A percentile compares a stretch with the other conserved stretches of the same genome.
Conservation (phyloP, 2,113 vertebrate species). For the Platycercus adscitus region DNA sequence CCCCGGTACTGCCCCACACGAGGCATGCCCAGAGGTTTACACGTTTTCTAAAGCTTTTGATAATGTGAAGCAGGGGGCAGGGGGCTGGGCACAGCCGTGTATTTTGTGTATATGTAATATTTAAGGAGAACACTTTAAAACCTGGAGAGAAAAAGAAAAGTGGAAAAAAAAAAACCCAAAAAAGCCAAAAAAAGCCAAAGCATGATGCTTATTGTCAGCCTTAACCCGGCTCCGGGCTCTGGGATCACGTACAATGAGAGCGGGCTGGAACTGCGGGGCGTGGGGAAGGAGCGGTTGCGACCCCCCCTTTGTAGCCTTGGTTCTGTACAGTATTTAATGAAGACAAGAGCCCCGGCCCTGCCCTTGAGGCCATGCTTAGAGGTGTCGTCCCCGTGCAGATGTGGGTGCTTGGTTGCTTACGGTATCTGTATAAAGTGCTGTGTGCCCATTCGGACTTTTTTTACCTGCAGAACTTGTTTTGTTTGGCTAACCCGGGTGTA, state of each 20-base stretch:
- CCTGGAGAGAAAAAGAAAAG: conserved; percentile 44
- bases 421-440: conserved; percentile 87
- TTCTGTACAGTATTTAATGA: conserved; percentile 81
- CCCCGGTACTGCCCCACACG: background rate
- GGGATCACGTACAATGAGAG: conserved; percentile 82
- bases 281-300: conserved; percentile 57
- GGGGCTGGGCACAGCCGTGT: conserved; percentile 79
- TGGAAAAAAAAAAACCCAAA: background rate
- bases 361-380: conserved; percentile 71
- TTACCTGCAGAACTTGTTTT: conserved; percentile 74
- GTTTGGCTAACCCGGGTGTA: conserved; percentile 79
- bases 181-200: conserved; percentile 86
- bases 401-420: conserved; percentile 85
- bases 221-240: conserved; percentile 84
- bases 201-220: conserved; percentile 93
- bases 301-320: conserved; percentile 83
- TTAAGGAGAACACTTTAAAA: conserved; percentile 77
- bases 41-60: conserved; percentile 78
- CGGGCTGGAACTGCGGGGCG: conserved; percentile 48
- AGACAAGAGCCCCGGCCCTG: conserved; percentile 28
- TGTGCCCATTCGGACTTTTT: conserved; percentile 80
- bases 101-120: conserved; percentile 87
- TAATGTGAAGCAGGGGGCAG: conserved; percentile 86
- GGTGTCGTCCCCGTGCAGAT: conserved; percentile 77
- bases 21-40: conserved; percentile 77